Percentiles rank a stretch among this genome's conserved stretches.
These are phyloP conservation scores for Drosophila sturtevanti DNA, from an alignment of 1,140 invertebrate genomes.

Conservation along the genomic window DNA sequence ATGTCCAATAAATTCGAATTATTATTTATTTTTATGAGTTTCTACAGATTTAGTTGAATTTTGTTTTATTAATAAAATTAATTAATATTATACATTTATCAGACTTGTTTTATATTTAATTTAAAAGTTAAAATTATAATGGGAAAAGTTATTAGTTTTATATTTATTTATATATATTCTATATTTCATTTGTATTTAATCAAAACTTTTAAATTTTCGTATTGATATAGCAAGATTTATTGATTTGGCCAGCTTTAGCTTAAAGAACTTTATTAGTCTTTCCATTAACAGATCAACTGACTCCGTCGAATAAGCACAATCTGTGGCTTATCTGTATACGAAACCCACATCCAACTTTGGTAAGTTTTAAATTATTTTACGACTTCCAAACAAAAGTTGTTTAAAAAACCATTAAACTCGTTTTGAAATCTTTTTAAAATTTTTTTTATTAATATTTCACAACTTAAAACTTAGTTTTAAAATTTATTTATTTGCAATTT, in stretches of 20 bases:
- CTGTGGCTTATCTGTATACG: too few relatives aligned
- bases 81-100: conserved; percentile 24
- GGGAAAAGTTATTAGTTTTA: neutral
- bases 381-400: too few relatives aligned
- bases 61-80: conserved; percentile 46
- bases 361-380: too few relatives aligned
- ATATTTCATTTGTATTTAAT: too few relatives aligned
- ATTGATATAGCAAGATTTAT: too few relatives aligned
- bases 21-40: conserved; percentile 57
- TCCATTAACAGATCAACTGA: too few relatives aligned
- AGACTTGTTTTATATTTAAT: neutral
- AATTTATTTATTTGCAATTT: neutral
- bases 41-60: conserved; percentile 63
- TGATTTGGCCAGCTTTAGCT: too few relatives aligned
- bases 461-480: conserved; percentile 31
- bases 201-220: too few relatives aligned
- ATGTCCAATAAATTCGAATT: conserved; percentile 74
- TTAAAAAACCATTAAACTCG: neutral
- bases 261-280: too few relatives aligned
- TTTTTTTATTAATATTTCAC: conserved; percentile 44
- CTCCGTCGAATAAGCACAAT: too few relatives aligned
- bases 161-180: too few relatives aligned
- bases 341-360: too few relatives aligned
- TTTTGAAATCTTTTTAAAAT: conserved; percentile 10
- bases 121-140: neutral